Evolutionary conservation across 2,888 invertebrate genomes (phyloP).

Genomic region (Eupithecia dodoneata): DNA sequence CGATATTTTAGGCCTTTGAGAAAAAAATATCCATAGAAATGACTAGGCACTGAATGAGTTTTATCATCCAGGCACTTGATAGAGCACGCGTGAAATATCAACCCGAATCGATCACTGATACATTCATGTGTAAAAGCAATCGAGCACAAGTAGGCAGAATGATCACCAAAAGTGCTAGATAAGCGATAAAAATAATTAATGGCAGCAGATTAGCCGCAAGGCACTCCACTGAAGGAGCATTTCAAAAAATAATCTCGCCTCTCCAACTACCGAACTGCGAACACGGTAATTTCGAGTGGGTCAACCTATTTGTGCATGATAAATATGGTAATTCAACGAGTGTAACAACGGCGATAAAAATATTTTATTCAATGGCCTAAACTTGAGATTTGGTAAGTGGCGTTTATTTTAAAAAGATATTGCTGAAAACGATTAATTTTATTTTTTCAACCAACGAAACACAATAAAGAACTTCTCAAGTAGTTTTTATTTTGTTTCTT

Average conservation of each 20-base stretch:
- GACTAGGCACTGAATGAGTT: not conserved
- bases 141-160: conserved; percentile 59
- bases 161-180: conserved; percentile 78
- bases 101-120: conserved; percentile 55
- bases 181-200: conserved; percentile 84
- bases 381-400: conserved; percentile 18
- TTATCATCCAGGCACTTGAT: conserved; percentile 9
- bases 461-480: not conserved
- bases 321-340: conserved; percentile 71
- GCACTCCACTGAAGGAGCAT: conserved; percentile 82
- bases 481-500: not conserved
- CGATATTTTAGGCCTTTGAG: too few species aligned
- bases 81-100: conserved; percentile 28
- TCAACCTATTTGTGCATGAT: conserved; percentile 74
- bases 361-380: conserved; percentile 17
- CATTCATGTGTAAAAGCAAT: conserved; percentile 63
- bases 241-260: conserved; percentile 82
- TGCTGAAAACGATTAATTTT: not conserved
- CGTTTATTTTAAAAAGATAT: not conserved
- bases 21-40: too few species aligned
- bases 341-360: conserved; percentile 48
- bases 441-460: not conserved
- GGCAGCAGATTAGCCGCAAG: conserved; percentile 79
- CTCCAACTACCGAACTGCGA: conserved; percentile 74
- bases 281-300: conserved; percentile 79